Percentiles rank a stretch among this genome's conserved stretches.
Conservation (phyloP, 2,113 vertebrate genomes). For the Semicossyphus pulcher region DNA sequence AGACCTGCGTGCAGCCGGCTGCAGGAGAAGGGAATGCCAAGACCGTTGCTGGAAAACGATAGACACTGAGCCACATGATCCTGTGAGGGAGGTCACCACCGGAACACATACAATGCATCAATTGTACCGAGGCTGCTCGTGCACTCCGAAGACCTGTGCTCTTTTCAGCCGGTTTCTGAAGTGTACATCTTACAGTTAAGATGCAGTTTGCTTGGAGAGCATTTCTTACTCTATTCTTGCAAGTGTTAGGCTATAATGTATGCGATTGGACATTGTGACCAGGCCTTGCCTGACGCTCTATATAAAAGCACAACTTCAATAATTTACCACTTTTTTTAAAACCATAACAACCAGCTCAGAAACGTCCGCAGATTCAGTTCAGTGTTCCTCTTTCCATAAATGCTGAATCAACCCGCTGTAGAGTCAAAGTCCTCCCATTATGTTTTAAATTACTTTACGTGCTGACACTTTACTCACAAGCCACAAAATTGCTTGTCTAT, state of each 20-base stretch:
- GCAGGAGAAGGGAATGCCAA: constrained; percentile 29
- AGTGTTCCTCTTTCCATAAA: too few relatives aligned
- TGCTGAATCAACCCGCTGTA: background rate
- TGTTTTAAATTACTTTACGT: background rate
- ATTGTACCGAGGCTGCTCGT: constrained; percentile 54
- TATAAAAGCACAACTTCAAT: too few relatives aligned
- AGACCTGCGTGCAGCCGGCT: constrained; percentile 18
- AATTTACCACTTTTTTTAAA: too few relatives aligned
- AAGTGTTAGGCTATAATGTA: background rate
- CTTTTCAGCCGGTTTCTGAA: constrained; percentile 4
- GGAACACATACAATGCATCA: constrained; percentile 67
- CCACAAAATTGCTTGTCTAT: constrained; percentile 23
- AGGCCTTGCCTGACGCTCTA: too few relatives aligned
- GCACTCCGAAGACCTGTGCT: too few relatives aligned
- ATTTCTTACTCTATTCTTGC: background rate
- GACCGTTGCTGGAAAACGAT: constrained; percentile 53
- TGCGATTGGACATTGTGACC: too few relatives aligned
- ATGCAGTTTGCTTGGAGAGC: background rate
- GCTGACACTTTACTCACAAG: constrained; percentile 21
- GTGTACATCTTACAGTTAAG: too few relatives aligned
- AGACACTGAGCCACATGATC: constrained; percentile 67
- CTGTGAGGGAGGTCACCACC: constrained; percentile 59
- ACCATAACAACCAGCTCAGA: too few relatives aligned
- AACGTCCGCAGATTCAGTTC: too few relatives aligned
- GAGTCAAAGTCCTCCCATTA: background rate